Percentiles rank a stretch among this genome's conserved stretches.
Conservation (phyloP, 1,140 invertebrate genomes). For the Drosophila parvula region DNA sequence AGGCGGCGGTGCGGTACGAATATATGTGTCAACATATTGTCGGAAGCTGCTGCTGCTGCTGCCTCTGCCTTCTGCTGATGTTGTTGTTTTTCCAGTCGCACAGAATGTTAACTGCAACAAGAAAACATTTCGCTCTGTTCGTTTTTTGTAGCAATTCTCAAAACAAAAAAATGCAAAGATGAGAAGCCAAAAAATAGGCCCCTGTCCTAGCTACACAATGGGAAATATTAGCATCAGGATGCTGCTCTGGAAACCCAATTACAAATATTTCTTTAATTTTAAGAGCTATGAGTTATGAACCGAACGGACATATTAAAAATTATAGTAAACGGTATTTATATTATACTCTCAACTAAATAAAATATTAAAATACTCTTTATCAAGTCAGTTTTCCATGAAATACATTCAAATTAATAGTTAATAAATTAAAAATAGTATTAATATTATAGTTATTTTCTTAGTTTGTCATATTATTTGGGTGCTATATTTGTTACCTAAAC, state of each 20-base stretch:
- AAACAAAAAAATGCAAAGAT: slow-evolving; percentile 7
- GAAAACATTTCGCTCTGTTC: slow-evolving; percentile 11
- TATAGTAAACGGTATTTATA: no score
- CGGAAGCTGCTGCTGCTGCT: slow-evolving; percentile 26
- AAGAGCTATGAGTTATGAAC: neutral
- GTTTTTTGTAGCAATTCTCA: slow-evolving; percentile 9
- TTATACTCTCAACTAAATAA: no score
- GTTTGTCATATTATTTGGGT: no score
- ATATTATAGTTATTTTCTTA: no score
- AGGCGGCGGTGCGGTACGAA: slow-evolving; percentile 6
- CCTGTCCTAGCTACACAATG: neutral
- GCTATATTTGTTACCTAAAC: no score
- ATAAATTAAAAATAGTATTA: no score
- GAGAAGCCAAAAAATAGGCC: slow-evolving; percentile 1
- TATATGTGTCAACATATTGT: slow-evolving; percentile 65
- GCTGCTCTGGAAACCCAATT: neutral
- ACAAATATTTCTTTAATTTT: neutral
- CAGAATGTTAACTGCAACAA: slow-evolving; percentile 18
- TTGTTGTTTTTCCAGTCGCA: slow-evolving; percentile 16
- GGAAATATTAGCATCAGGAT: slow-evolving; percentile 5
- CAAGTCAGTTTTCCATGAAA: no score
- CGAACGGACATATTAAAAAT: neutral
- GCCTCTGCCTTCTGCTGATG: neutral
- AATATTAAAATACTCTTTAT: no score
- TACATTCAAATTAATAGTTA: no score